These are phyloP conservation scores for Morpho achilles DNA, from an alignment of 2,888 invertebrate genomes.

Conservation along the genomic window DNA sequence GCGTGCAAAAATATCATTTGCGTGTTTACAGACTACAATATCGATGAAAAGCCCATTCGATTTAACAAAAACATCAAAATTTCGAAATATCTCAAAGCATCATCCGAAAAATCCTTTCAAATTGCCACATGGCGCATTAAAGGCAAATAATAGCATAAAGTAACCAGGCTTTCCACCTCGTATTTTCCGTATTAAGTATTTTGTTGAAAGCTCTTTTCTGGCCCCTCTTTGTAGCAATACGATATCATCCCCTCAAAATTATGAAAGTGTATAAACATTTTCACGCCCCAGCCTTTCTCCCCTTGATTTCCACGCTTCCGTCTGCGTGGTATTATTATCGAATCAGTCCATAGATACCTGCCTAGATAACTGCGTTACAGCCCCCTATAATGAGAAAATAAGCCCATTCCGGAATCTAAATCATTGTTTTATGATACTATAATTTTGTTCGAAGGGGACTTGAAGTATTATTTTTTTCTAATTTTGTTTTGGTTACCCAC, in stretches of 20 bases:
- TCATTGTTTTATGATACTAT: constrained; percentile 72
- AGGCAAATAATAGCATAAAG: constrained; percentile 30
- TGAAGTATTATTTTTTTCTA: constrained; percentile 10
- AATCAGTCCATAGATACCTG: constrained; percentile 74
- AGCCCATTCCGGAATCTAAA: constrained; percentile 59
- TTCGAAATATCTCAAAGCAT: neutral
- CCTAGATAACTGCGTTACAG: constrained; percentile 49
- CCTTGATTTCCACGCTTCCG: constrained; percentile 60
- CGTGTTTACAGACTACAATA: no score
- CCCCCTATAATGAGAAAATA: constrained; percentile 68
- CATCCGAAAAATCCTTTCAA: neutral
- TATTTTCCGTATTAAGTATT: constrained; percentile 64
- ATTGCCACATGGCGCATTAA: constrained; percentile 1
- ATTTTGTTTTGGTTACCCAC: no score
- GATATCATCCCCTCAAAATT: constrained; percentile 76
- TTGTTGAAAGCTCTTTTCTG: constrained; percentile 64
- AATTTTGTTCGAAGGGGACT: constrained; percentile 43
- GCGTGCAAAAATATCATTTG: no score
- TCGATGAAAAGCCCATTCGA: no score
- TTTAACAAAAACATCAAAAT: no score
- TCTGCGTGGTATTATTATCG: constrained; percentile 76
- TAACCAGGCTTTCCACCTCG: constrained; percentile 64
- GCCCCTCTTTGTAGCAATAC: constrained; percentile 59
- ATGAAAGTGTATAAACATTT: constrained; percentile 79
- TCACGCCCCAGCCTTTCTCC: constrained; percentile 61